Evolutionary conservation across 2,888 invertebrate species (phyloP).

Genomic region (Deilephila porcellus): DNA sequence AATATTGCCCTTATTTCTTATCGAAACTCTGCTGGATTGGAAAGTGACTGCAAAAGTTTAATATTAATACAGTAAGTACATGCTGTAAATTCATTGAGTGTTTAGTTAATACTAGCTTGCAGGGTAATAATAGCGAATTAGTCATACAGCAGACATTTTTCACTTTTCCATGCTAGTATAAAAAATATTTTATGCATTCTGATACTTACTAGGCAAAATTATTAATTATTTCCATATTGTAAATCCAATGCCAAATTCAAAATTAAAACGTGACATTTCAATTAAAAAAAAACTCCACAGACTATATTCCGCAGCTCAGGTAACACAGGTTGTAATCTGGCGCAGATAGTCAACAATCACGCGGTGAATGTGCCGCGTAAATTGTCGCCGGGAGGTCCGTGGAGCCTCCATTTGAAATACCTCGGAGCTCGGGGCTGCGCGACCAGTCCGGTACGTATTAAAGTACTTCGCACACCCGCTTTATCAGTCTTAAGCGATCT

Average conservation of each 20-base stretch:
- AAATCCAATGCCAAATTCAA: not conserved
- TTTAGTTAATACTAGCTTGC: too few species aligned
- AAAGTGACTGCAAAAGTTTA: too few species aligned
- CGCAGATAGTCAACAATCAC: slow-evolving; percentile 78
- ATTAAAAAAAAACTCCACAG: not conserved
- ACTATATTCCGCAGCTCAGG: not conserved
- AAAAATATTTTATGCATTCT: too few species aligned
- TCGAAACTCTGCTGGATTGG: too few species aligned
- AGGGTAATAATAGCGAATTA: too few species aligned
- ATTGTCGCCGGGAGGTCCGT: slow-evolving; percentile 72
- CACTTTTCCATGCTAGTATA: too few species aligned
- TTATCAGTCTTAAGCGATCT: slow-evolving; percentile 15
- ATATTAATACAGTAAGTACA: too few species aligned
- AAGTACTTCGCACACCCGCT: slow-evolving; percentile 3
- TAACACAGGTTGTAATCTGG: slow-evolving; percentile 31
- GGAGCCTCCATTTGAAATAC: slow-evolving; percentile 18
- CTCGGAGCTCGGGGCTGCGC: slow-evolving; percentile 7
- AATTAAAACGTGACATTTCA: not conserved
- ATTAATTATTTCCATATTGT: not conserved
- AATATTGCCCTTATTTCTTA: too few species aligned
- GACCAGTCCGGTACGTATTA: slow-evolving; percentile 9
- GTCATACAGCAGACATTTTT: too few species aligned
- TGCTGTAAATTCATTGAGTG: too few species aligned
- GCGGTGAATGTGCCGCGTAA: slow-evolving; percentile 67
- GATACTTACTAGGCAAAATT: too few species aligned